Base-by-base conservation (phyloP, 1,140 invertebrate genomes). In the Leptinotarsa undecemlineata region DNA sequence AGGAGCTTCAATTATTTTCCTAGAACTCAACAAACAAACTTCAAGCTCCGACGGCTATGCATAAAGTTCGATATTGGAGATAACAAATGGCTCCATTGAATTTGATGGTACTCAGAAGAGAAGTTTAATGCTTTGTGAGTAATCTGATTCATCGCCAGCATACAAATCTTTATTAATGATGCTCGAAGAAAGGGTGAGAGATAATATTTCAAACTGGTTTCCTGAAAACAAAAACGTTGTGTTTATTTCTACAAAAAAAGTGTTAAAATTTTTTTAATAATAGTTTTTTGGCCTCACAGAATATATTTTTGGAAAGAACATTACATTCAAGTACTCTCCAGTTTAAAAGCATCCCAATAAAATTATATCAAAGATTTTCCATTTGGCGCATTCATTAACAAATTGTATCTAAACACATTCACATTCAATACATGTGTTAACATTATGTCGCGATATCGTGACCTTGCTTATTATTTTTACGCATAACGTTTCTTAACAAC, bases 31-130 rank as follows among this genome's bases (percentile, higher is more conserved):
- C 51, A 57, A 57, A 57, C 51, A 57, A 57, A 57, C 51, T 57
- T 57, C 51, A 42, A 42, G 33, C 8, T 42, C 33, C 8, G 33
- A 11, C 2, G 51, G 51, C 51, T 19, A 57, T 19, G 51, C 51
- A 57, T 15, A 57, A 57, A 57, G 15, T 57, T 57, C 51, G 51
- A 57, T 57, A 57, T 57, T 8, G 51, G 51, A 57, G 51, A 57
- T 57, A 57, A 57, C 51, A 57, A 57, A 57, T 57, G 51, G 51
- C 51, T 57, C 51, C 51, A 57, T 57, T 57, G 51, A 57, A 57
- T 57, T 57, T 57, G 51, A 57, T 57, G 51, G 51, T 57, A 57
- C 15, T 57, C n/a, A 57, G 51, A 15, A n/a, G 51, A n/a, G 51
- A 57, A 57, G 51, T 57, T 57, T 15, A 19, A 19, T 57, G n/a